phyloP scores from a whole-genome alignment of 2,113 vertebrate species.

The Gavia stellata region DNA sequence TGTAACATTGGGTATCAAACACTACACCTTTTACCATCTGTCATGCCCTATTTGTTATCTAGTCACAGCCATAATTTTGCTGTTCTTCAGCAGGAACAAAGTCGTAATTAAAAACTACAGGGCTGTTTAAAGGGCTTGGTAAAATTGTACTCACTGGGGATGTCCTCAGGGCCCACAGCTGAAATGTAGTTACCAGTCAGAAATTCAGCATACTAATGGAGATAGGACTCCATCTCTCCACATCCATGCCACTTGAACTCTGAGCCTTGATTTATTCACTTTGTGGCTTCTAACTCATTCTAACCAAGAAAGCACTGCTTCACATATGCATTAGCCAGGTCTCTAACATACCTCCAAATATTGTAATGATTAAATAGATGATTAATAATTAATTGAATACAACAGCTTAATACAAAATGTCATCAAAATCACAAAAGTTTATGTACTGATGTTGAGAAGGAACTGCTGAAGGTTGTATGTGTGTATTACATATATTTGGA shows the following conservation, averaged over 20 bases:
- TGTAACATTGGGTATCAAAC: not conserved
- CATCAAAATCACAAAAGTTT: not conserved
- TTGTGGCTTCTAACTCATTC: not conserved
- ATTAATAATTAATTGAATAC: not conserved
- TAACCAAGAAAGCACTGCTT: not conserved
- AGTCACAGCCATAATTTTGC: conserved; percentile 11
- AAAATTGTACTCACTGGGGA: not conserved
- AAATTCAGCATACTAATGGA: not conserved
- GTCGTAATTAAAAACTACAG: conserved; percentile 19
- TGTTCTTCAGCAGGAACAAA: not conserved
- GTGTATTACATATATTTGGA: not conserved
- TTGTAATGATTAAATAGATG: not conserved
- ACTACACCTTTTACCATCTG: not conserved
- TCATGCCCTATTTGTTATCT: conserved; percentile 1
- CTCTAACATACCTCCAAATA: not conserved
- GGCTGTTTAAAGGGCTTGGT: conserved; percentile 10
- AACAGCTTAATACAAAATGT: not conserved
- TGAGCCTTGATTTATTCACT: not conserved
- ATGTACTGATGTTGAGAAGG: not conserved
- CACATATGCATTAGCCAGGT: not conserved
- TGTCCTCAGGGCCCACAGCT: not conserved
- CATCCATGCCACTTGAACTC: not conserved
- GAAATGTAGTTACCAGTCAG: not conserved
- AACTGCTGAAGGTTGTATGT: not conserved
- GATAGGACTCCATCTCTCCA: not conserved